These are phyloP conservation scores for Zaprionus gabonicus DNA, from an alignment of 1,140 invertebrate species.

Conservation along the genomic window DNA sequence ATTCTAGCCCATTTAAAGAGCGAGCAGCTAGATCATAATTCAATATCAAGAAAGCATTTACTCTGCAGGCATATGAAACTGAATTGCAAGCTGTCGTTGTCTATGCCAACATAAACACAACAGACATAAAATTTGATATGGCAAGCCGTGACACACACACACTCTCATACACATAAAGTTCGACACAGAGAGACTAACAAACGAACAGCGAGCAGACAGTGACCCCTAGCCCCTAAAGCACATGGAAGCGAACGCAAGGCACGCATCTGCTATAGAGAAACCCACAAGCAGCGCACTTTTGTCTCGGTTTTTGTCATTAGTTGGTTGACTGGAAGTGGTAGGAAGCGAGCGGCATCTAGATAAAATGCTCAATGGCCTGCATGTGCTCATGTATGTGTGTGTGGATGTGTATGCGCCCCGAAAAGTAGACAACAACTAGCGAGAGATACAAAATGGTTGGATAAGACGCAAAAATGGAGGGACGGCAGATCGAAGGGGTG, in stretches of 20 bases:
- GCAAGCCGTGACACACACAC: slow-evolving; percentile 45
- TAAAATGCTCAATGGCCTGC: slow-evolving; percentile 80
- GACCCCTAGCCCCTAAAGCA: slow-evolving; percentile 1
- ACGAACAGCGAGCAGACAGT: neutral
- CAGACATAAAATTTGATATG: slow-evolving; percentile 79
- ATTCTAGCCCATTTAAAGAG: slow-evolving; percentile 71
- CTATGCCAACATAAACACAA: slow-evolving; percentile 61
- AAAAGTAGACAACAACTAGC: slow-evolving; percentile 73
- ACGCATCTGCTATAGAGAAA: neutral
- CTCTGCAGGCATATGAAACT: slow-evolving; percentile 71
- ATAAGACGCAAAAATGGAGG: slow-evolving; percentile 60
- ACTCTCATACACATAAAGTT: slow-evolving; percentile 3
- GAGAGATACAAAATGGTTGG: slow-evolving; percentile 75
- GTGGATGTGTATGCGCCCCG: slow-evolving; percentile 42
- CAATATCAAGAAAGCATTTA: slow-evolving; percentile 76
- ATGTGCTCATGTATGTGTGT: slow-evolving; percentile 44
- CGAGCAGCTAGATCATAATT: slow-evolving; percentile 68
- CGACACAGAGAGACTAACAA: neutral
- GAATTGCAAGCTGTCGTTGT: slow-evolving; percentile 64
- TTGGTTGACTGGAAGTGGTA: slow-evolving; percentile 63
- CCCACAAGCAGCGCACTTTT: slow-evolving; percentile 63
- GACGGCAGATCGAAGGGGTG: slow-evolving; percentile 12
- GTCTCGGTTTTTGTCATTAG: slow-evolving; percentile 78
- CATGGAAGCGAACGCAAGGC: neutral
- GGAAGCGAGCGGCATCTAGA: slow-evolving; percentile 64